These are phyloP conservation scores for Dasypolia templi DNA, from an alignment of 2,888 invertebrate genomes.

Conservation along the genomic window DNA sequence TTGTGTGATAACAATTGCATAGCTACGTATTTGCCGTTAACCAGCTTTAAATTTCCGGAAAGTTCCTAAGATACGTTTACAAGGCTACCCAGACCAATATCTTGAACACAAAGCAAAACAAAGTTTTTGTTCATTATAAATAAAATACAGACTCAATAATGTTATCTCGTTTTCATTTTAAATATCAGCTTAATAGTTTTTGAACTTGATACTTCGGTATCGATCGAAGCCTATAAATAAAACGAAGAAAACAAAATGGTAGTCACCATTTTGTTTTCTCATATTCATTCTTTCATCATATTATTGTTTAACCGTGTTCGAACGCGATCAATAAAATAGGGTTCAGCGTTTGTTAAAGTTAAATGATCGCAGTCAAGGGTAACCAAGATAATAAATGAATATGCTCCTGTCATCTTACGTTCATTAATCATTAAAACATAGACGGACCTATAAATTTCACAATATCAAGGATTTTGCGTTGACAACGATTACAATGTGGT, in stretches of 20 bases:
- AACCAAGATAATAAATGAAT: conserved; percentile 38
- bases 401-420: conserved; percentile 32
- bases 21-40: background rate
- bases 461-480: conserved; percentile 42
- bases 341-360: conserved; percentile 37
- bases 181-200: conserved; percentile 3
- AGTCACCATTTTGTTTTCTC: too few species aligned
- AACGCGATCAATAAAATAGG: conserved; percentile 17
- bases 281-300: too few species aligned
- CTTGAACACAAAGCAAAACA: background rate
- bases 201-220: conserved; percentile 5
- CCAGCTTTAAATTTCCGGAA: background rate
- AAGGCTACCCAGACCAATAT: background rate
- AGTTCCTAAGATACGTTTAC: background rate
- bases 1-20: background rate
- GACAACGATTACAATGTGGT: conserved; percentile 36
- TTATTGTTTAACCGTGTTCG: conserved; percentile 30
- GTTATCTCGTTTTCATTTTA: conserved; percentile 19
- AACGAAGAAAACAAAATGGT: conserved; percentile 17
- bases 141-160: background rate
- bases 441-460: conserved; percentile 42
- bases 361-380: conserved; percentile 48
- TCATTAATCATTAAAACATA: conserved; percentile 33
- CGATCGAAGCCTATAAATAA: conserved; percentile 32
- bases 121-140: background rate